Percentiles rank a stretch among this genome's conserved stretches.
Evolutionary conservation across 2,113 vertebrate species (phyloP).

Genomic region (Phalacrocorax aristotelis): DNA sequence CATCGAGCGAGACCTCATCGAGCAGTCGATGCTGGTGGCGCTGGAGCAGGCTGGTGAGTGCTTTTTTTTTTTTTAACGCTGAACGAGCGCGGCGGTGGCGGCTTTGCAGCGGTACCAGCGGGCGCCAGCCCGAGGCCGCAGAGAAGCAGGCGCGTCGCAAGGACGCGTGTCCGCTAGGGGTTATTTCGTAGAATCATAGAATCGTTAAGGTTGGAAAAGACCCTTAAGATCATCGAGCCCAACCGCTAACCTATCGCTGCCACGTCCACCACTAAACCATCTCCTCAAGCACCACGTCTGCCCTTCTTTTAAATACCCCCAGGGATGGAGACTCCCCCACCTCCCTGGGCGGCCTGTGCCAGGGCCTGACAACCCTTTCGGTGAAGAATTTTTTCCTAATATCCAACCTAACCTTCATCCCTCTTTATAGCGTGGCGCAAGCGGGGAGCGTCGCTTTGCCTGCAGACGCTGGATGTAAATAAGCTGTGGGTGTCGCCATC

Average conservation of each 20-base stretch:
- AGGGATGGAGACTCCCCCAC: too few species aligned
- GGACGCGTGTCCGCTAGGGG: accelerated
- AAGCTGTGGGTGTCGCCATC: accelerated
- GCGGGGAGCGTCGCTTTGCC: not conserved
- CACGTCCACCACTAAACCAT: too few species aligned
- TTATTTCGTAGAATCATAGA: not conserved
- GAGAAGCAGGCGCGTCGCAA: not conserved
- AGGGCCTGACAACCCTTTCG: too few species aligned
- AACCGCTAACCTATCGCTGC: too few species aligned
- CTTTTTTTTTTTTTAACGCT: accelerated
- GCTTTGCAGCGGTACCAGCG: accelerated
- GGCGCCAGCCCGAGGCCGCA: not conserved
- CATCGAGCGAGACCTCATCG: constrained; percentile 95
- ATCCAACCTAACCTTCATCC: too few species aligned
- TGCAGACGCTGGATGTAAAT: not conserved
- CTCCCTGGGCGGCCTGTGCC: too few species aligned
- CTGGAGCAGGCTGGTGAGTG: constrained; percentile 93
- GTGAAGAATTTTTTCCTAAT: too few species aligned
- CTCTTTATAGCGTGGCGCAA: not conserved
- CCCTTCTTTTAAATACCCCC: too few species aligned
- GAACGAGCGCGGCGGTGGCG: not conserved
- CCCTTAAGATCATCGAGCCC: too few species aligned
- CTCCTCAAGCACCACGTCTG: too few species aligned
- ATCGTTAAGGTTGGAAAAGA: too few species aligned
- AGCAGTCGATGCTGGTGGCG: constrained; percentile 96